Evolutionary conservation across 2,797 vertebrate genomes (phyloP), one percentile per base, ranked within the genome.

Genomic region (Delichon dasypus): DNA sequence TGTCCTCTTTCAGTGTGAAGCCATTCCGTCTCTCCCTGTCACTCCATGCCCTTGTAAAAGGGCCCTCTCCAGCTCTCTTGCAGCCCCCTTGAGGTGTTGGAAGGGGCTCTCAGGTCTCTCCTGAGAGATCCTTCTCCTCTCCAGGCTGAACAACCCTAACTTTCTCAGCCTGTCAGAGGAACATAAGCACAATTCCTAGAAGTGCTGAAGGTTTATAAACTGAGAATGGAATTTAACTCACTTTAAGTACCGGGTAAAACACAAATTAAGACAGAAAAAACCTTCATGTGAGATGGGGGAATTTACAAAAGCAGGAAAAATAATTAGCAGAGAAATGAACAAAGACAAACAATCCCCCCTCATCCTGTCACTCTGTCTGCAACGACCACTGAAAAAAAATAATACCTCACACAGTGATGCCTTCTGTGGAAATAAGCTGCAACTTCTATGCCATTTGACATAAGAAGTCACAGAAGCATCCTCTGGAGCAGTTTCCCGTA

Each of bases 361-460:
- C 27, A 45, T 32, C n/a, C 40, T 66, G 40, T 66, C n/a, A 45
- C 30, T 58, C 32, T 75, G 15, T 51, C 50, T 89, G 62, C 48
- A 66, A 36, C 2, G 2, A 67, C 21, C 2, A 1, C n/a, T 82
- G 57, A 50, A 45, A 90, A 90, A 79, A 85, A 87, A 50, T 36
- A n/a, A 32, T 32, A n/a, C 19, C 5, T 68, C 15, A 27, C 48
- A 16, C 16, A 47, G 77, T 13, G 25, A 67, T 16, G 16, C 6
- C 36, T 79, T 77, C 25, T 58, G 36, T 44, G 26, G n/a, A 92
- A 93, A 78, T 3, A 84, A 53, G 19, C 44, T 81, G 65, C 44
- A 92, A 34, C 4, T 74, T 58, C 53, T 34, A 34, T 65, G 50
- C 21, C 25, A 71, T 89, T 92, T 95, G 73, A 86, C 73, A 84